Evolutionary conservation across 2,797 vertebrate species (phyloP), one percentile per base, ranked within the genome.

Genomic region (Thunnus albacares): DNA sequence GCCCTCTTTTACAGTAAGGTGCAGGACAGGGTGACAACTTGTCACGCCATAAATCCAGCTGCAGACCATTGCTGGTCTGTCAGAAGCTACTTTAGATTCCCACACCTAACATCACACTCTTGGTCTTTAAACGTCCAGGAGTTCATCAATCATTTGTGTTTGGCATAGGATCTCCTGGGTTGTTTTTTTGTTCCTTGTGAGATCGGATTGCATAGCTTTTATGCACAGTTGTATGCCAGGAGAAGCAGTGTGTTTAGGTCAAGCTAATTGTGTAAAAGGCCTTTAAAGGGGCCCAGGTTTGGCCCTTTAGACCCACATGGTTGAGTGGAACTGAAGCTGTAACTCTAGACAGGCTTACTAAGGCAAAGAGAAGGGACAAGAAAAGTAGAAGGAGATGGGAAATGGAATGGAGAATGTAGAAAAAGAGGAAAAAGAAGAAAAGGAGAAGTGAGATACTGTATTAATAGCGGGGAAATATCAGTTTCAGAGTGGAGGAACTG

Each of bases 21-120:
- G 51, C 52, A 61, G 85, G 75, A 75, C 62, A 57, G 35, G 59
- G 59, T 79, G 86, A 87, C 83, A 79, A 38, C 62, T 71, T 85
- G 83, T 85, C 52, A 68, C 51, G 52, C 71, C 64, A 62, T 83
- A 57, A 69, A 72, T 78, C 73, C 87, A 88, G 87, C 82, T 89
- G 86, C 30, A 13, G 63, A 57, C 60, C 73, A 64, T 80, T 62
- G 66, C n/a, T 57, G 30, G 2, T 71, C 71, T 75, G 67, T 81
- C 69, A 61, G 60, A 63, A 65, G 51, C 71, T 49, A 10, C 28
- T 71, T 80, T 38, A 28, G 62, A 62, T 76, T 43, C 61, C 75
- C 76, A n/a, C 71, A 60, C 43, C 41, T 71, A 77, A 79, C 63
- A 77, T 64, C 81, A 45, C 28, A 58, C 57, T 51, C 52, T 18